Conservation (phyloP, 2,797 vertebrate species). For the Xenopus petersii region DNA sequence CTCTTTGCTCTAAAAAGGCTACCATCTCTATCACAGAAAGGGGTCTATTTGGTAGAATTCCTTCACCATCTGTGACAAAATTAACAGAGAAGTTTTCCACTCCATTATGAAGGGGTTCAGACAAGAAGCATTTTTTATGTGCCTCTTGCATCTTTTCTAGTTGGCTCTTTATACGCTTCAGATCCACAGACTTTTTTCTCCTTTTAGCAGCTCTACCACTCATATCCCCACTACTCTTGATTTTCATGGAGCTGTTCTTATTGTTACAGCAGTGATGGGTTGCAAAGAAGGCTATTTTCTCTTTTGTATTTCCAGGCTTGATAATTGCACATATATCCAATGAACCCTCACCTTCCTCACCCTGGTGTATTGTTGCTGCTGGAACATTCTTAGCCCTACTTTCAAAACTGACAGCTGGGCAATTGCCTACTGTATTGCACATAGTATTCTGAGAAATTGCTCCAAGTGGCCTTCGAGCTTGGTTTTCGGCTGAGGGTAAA, state of each 20-base stretch:
- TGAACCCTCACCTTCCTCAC: slow-evolving; percentile 64
- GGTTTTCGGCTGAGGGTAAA: slow-evolving; percentile 49
- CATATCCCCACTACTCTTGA: slow-evolving; percentile 85
- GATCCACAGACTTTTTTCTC: slow-evolving; percentile 73
- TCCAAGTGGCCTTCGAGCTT: slow-evolving; percentile 67
- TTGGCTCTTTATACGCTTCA: slow-evolving; percentile 64
- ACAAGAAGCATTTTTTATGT: slow-evolving; percentile 55
- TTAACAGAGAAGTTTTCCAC: slow-evolving; percentile 66
- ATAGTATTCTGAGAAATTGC: slow-evolving; percentile 76
- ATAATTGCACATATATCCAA: slow-evolving; percentile 88
- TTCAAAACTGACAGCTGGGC: slow-evolving; percentile 49
- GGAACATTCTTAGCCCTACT: slow-evolving; percentile 59
- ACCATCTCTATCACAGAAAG: slow-evolving; percentile 93
- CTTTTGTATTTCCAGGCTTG: slow-evolving; percentile 92
- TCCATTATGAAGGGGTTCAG: slow-evolving; percentile 64
- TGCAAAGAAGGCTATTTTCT: slow-evolving; percentile 94
- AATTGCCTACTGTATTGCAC: slow-evolving; percentile 63
- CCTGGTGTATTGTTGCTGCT: slow-evolving; percentile 65
- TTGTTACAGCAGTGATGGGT: slow-evolving; percentile 69
- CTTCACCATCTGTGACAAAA: slow-evolving; percentile 53
- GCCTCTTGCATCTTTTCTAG: slow-evolving; percentile 66
- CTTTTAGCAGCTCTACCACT: slow-evolving; percentile 82
- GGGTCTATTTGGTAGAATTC: slow-evolving; percentile 58
- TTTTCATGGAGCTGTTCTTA: slow-evolving; percentile 71
- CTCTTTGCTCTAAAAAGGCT: slow-evolving; percentile 85